Percentiles rank a stretch among this genome's conserved stretches.
Evolutionary conservation across 2,113 vertebrate species (phyloP).

Genomic region (Ciconia boyciana): DNA sequence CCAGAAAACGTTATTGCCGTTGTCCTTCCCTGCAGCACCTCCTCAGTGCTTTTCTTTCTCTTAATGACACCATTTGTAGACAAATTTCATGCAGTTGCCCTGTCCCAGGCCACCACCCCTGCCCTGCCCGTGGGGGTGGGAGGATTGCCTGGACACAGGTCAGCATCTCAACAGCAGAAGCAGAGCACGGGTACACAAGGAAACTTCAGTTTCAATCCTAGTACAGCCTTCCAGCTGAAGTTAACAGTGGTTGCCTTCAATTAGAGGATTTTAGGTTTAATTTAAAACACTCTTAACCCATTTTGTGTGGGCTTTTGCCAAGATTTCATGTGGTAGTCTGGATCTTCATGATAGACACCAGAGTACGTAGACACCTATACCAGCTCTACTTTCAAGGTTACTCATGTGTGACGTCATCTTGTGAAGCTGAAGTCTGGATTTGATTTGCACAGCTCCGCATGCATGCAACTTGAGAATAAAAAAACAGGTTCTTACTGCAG

Average conservation of each 20-base stretch:
- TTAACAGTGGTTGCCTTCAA: not conserved
- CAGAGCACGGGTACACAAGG: fast-evolving
- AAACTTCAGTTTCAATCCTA: fast-evolving
- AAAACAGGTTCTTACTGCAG: not conserved
- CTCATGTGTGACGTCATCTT: not conserved
- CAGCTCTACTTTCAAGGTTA: not conserved
- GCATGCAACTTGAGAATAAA: fast-evolving
- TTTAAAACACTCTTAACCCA: not conserved
- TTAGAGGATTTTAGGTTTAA: not conserved
- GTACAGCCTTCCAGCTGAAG: not conserved
- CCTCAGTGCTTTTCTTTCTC: not conserved
- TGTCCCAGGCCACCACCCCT: not conserved
- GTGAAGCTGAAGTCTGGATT: not conserved
- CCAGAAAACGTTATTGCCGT: fast-evolving
- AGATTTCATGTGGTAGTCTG: not conserved
- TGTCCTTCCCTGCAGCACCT: not conserved
- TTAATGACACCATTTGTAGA: fast-evolving
- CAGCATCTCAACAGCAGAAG: not conserved
- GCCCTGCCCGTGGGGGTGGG: not conserved
- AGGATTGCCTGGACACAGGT: too few relatives aligned
- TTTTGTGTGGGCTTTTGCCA: fast-evolving
- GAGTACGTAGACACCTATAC: not conserved
- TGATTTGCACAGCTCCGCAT: fast-evolving
- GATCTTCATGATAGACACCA: too few relatives aligned
- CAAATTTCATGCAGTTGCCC: fast-evolving